phyloP scores from a whole-genome alignment of 1,140 invertebrate species.

The Drosophila rhopaloa region DNA sequence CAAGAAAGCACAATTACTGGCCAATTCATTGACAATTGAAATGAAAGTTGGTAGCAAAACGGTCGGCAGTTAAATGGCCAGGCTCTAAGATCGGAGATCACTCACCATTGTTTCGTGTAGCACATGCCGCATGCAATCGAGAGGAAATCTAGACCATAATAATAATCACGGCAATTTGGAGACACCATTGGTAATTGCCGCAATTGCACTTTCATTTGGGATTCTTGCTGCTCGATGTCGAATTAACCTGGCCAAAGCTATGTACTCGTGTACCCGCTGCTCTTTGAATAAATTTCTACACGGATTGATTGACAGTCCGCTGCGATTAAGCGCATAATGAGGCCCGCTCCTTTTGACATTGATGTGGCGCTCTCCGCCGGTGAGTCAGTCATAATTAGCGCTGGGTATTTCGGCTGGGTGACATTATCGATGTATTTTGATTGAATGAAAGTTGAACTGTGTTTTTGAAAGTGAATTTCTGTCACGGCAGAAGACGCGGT shows the following conservation, averaged over 20 bases:
- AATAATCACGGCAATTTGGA: constrained; percentile 38
- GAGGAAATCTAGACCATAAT: constrained; percentile 48
- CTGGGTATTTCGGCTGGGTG: constrained; percentile 58
- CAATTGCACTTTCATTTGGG: constrained; percentile 51
- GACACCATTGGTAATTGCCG: constrained; percentile 30
- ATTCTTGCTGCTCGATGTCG: constrained; percentile 21
- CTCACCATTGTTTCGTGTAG: constrained; percentile 39
- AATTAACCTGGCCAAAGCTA: background rate
- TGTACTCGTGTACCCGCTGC: constrained; percentile 1
- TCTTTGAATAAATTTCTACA: constrained; percentile 53
- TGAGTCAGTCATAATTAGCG: constrained; percentile 63
- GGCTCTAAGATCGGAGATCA: constrained; percentile 12
- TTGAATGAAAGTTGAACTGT: constrained; percentile 65
- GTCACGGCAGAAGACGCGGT: constrained; percentile 38
- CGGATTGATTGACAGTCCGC: constrained; percentile 42
- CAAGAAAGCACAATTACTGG: constrained; percentile 50
- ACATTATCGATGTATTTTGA: constrained; percentile 61
- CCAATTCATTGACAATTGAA: constrained; percentile 67
- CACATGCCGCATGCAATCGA: constrained; percentile 38
- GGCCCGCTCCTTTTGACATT: constrained; percentile 42
- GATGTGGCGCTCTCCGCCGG: constrained; percentile 21
- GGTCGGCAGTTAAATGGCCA: constrained; percentile 12
- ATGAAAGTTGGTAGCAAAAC: constrained; percentile 61
- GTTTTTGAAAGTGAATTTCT: constrained; percentile 65
- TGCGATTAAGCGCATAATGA: constrained; percentile 46